Base-by-base conservation (phyloP, 2,888 invertebrate species). In the Hydropsyche betteni region DNA sequence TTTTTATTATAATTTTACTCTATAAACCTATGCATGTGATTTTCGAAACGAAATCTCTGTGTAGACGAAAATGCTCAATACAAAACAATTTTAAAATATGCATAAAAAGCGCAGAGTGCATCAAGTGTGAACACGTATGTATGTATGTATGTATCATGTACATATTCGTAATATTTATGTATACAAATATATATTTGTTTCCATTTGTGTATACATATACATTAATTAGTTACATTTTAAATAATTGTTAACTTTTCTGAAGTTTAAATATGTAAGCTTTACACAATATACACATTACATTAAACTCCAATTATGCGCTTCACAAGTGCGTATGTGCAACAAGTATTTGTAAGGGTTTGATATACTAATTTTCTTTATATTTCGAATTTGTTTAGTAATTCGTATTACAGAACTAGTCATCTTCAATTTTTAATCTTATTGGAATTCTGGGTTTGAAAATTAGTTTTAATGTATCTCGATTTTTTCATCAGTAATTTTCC, bases 181-280 rank as follows among this genome's bases (percentile, higher is more conserved):
- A 44, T 44, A 44, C 44, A 44, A 44, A 44, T 44, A 10, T 44
- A 44, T 44, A 44, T 44, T 44, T 44, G 44, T 55, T 55, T 64
- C 33, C 64, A 64, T 33, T 61, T 55, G 36, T 71, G 52, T 55
- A 71, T 53, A 53, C 36, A 71, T 71, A 71, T 71, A 71, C 55
- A 71, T 71, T 53, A 53, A 71, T 71, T 14, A 12, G 34, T 71
- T 50, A 53, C n/a, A 71, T 71, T 24, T 71, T 72, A 61, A 50
- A 72, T 38, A 72, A 50, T 61, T 61, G 24, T 68, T 55, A 71
- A 74, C 64, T 74, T 50, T 50, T 74, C 50, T 74, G 36, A 64
- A 64, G 34, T 64, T 64, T 64, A 64, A 64, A 12, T 34, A 64
- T 33, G n/a, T 64, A 64, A 64, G 64, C 64, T 64, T 64, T 36